Percentiles rank a stretch among this genome's conserved stretches.
These are phyloP conservation scores for Spilosoma lubricipeda DNA, from an alignment of 2,888 invertebrate genomes.

Conservation along the genomic window DNA sequence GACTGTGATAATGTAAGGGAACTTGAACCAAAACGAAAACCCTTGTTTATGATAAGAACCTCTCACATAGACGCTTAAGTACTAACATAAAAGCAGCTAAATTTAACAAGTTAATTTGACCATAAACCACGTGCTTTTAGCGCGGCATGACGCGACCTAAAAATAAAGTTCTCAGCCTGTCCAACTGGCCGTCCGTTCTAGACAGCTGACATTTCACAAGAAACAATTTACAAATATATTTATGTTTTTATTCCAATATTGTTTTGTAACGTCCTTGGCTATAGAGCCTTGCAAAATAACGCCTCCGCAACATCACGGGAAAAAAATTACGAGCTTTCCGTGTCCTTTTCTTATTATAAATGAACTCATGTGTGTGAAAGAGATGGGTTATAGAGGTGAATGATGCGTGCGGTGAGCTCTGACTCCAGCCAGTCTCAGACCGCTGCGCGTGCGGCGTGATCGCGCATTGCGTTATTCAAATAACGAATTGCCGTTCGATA, in stretches of 20 bases:
- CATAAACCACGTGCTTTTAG: slow-evolving; percentile 51
- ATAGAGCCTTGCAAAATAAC: slow-evolving; percentile 73
- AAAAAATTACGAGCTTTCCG: slow-evolving; percentile 59
- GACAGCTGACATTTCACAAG: slow-evolving; percentile 70
- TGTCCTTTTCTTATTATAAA: slow-evolving; percentile 59
- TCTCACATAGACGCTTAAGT: slow-evolving; percentile 26
- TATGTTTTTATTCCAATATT: slow-evolving; percentile 60
- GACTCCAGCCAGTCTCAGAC: slow-evolving; percentile 82
- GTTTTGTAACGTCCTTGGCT: slow-evolving; percentile 79
- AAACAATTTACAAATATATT: slow-evolving; percentile 52
- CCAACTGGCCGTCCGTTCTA: slow-evolving; percentile 57
- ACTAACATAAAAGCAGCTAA: slow-evolving; percentile 43
- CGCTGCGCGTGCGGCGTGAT: slow-evolving; percentile 78
- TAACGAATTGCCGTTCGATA: slow-evolving; percentile 65
- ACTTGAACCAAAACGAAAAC: not conserved
- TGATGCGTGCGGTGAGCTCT: slow-evolving; percentile 62
- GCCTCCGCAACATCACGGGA: slow-evolving; percentile 63
- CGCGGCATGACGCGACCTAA: slow-evolving; percentile 45
- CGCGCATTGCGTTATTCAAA: slow-evolving; percentile 66
- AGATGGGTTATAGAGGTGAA: slow-evolving; percentile 65
- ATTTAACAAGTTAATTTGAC: slow-evolving; percentile 42
- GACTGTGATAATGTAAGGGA: not conserved
- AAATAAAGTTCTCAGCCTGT: slow-evolving; percentile 56
- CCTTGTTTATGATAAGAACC: not conserved
- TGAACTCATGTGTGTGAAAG: slow-evolving; percentile 59